Base-by-base conservation (phyloP, 2,888 invertebrate species). In the Coelopa pilipes region DNA sequence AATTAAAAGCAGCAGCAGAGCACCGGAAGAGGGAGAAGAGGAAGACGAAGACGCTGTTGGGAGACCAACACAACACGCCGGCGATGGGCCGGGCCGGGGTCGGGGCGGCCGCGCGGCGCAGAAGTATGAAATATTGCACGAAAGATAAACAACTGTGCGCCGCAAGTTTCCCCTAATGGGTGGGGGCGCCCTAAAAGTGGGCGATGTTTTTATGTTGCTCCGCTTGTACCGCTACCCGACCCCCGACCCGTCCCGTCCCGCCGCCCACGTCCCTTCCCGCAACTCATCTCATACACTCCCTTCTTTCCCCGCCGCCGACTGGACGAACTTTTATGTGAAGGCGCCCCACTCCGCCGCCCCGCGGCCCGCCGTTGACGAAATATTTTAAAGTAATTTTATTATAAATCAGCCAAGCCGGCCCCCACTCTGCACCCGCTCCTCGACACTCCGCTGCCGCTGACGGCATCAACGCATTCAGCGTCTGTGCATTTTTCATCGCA, bases 321-420 rank as follows among this genome's bases (percentile, higher is more conserved):
- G 50, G n/a, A n/a, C 34, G 53, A 9, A 24, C n/a, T 53, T 67
- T 67, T 50, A 13, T 21, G 17, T 66, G 21, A 34, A 13, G 24
- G 50, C 24, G 49, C 19, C n/a, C 15, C 46, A 21, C 34, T 13
- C 62, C 24, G 34, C 15, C 19, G 62, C 11, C 46, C 7, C 2
- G 4, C 10, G 13, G 1, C 11, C 47, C 13, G 13, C 65, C 47
- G n/a, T 83, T 82, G 82, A 82, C 78, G 81, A 83, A 82, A 82
- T 83, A 83, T 82, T 83, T 82, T 82, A 78, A 82, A 80, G 82
- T 84, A 84, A 84, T 82, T 82, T 82, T 84, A 83, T 83, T 84
- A 82, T 82, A 82, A 82, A 82, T 82, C 82, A 82, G 83, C 81
- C n/a, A n/a, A n/a, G n/a, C n/a, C n/a, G n/a, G n/a, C n/a, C n/a